phyloP scores from a whole-genome alignment of 64 coral and sea anemone genomes.

The Montipora foliosa region DNA sequence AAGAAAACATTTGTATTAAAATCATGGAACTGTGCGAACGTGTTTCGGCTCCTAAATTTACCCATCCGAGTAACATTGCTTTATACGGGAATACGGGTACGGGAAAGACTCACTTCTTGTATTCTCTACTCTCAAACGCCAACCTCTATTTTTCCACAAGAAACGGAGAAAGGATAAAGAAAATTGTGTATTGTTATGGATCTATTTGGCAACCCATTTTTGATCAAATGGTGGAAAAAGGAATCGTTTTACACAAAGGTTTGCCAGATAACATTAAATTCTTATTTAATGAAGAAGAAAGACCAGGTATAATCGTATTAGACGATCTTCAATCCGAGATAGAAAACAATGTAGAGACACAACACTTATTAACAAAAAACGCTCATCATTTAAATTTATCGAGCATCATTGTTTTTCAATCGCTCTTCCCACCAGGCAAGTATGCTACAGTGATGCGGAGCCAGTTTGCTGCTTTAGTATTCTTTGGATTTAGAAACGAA shows the following conservation, averaged over 20 bases:
- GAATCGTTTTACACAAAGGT: not conserved
- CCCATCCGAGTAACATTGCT: not conserved
- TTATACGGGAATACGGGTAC: not conserved
- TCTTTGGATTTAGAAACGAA: not conserved
- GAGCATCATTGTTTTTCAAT: not conserved
- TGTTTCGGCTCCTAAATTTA: not conserved
- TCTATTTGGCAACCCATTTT: not conserved
- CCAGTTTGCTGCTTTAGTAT: not conserved
- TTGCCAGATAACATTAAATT: not conserved
- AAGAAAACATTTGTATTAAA: not conserved
- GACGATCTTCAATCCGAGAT: not conserved
- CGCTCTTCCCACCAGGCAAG: not conserved
- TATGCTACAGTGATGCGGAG: not conserved
- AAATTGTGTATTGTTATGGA: not conserved
- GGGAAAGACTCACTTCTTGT: not conserved
- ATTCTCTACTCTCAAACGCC: not conserved
- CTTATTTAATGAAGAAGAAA: not conserved
- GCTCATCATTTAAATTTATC: not conserved
- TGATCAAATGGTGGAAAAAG: not conserved
- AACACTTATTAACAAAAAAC: not conserved
- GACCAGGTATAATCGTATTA: not conserved
- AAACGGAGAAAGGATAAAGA: not conserved
- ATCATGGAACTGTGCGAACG: not conserved
- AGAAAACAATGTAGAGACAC: not conserved
- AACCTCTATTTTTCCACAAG: not conserved